Percentiles rank a stretch among this genome's conserved stretches.
Evolutionary conservation across 2,113 vertebrate genomes (phyloP).

Genomic region (Synchiropus splendidus): DNA sequence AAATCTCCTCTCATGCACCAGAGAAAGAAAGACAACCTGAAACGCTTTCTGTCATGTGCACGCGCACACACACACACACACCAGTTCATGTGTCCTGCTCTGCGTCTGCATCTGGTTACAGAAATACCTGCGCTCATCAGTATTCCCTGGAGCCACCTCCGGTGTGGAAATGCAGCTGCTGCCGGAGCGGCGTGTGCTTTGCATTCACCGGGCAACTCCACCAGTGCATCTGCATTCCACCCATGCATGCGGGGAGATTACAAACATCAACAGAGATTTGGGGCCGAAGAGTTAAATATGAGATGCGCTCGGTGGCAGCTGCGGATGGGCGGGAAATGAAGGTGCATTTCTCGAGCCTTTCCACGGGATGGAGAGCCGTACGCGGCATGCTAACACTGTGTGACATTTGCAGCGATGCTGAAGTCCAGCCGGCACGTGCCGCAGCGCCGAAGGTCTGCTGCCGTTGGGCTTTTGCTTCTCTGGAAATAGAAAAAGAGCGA

Average conservation of each 20-base stretch:
- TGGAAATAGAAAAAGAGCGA: slow-evolving; percentile 52
- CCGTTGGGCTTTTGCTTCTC: slow-evolving; percentile 36
- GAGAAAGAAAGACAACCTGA: slow-evolving; percentile 21
- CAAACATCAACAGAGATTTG: no score
- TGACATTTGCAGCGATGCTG: slow-evolving; percentile 56
- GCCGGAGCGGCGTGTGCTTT: slow-evolving; percentile 19
- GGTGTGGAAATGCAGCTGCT: slow-evolving; percentile 18
- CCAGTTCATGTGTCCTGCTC: slow-evolving; percentile 32
- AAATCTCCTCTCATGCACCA: slow-evolving; percentile 48
- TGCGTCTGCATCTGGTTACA: slow-evolving; percentile 15
- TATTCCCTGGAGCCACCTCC: slow-evolving; percentile 16
- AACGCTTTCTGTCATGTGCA: slow-evolving; percentile 17
- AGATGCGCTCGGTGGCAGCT: no score
- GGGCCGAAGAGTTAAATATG: slow-evolving; percentile 10
- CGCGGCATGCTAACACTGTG: slow-evolving; percentile 39
- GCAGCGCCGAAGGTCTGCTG: slow-evolving; percentile 32
- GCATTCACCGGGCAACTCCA: slow-evolving; percentile 12
- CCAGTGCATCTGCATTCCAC: slow-evolving; percentile 13
- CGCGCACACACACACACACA: slow-evolving; percentile 20
- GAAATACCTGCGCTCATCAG: slow-evolving; percentile 35
- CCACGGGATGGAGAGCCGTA: slow-evolving; percentile 31
- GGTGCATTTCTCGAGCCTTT: slow-evolving; percentile 29
- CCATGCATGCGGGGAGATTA: slow-evolving; percentile 1
- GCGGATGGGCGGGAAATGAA: no score
- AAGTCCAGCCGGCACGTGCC: slow-evolving; percentile 45